phyloP scores from a whole-genome alignment of 2,888 invertebrate genomes.

The Apamea sordens region DNA sequence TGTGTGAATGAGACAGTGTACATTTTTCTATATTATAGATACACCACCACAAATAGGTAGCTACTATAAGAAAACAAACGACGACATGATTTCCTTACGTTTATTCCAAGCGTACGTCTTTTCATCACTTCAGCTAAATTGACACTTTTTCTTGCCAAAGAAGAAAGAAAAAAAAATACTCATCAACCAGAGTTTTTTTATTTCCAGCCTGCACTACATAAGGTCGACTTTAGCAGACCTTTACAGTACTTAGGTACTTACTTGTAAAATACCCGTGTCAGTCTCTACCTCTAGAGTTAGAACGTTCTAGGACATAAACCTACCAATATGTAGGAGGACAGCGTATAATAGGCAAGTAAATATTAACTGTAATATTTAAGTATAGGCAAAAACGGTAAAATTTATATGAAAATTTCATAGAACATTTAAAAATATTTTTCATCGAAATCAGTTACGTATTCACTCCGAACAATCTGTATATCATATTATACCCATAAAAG shows the following conservation, averaged over 20 bases:
- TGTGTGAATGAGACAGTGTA: too few species aligned
- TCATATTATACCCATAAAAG: constrained; percentile 10
- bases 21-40: too few species aligned
- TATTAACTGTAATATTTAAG: not conserved
- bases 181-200: not conserved
- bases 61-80: too few species aligned
- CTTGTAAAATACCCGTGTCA: not conserved
- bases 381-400: not conserved
- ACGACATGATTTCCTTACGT: not conserved
- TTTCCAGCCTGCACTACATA: not conserved
- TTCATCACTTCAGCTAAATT: not conserved
- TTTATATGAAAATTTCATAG: not conserved
- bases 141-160: not conserved
- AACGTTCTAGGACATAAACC: not conserved
- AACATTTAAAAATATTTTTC: not conserved
- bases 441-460: not conserved
- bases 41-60: too few species aligned
- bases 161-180: too few species aligned
- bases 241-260: not conserved
- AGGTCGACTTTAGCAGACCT: not conserved
- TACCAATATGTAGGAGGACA: too few species aligned
- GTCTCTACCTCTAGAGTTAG: not conserved
- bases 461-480: constrained; percentile 9
- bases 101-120: not conserved
- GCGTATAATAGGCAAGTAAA: not conserved